These are phyloP conservation scores for Muntiacus reevesi DNA, from an alignment of 2,113 vertebrate species.

Conservation along the genomic window DNA sequence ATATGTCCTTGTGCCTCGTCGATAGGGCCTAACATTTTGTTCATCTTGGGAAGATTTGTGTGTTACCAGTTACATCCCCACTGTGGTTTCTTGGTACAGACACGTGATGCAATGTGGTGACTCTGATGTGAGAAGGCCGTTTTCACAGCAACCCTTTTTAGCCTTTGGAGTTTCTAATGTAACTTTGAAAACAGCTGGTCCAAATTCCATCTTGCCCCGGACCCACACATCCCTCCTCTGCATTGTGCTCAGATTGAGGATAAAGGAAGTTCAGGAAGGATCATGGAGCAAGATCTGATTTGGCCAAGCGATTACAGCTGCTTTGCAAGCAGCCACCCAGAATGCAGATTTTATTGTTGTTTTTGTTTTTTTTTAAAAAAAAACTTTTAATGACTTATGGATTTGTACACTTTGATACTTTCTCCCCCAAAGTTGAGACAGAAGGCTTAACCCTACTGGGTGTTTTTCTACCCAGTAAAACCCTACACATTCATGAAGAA, in stretches of 20 bases:
- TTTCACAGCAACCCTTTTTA: background rate
- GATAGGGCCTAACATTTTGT: background rate
- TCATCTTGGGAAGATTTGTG: background rate
- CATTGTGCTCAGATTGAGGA: background rate
- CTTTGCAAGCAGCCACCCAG: background rate
- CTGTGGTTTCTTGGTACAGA: background rate
- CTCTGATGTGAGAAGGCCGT: background rate
- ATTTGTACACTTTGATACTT: background rate
- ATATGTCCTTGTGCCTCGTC: background rate
- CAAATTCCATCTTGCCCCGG: slow-evolving; percentile 28
- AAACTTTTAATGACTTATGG: background rate
- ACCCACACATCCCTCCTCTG: slow-evolving; percentile 47
- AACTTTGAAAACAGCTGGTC: slow-evolving; percentile 48
- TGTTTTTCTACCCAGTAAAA: background rate
- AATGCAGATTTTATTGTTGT: background rate
- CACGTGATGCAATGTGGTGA: background rate
- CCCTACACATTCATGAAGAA: background rate
- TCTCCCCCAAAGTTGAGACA: background rate
- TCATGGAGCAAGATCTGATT: background rate
- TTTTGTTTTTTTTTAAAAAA: background rate
- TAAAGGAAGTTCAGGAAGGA: slow-evolving; percentile 36
- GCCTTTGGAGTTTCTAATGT: slow-evolving; percentile 31
- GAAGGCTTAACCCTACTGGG: background rate
- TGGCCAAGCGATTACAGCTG: background rate
- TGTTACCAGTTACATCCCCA: background rate